These are phyloP conservation scores for Channa maculata DNA, from an alignment of 2,113 vertebrate genomes.

Conservation along the genomic window DNA sequence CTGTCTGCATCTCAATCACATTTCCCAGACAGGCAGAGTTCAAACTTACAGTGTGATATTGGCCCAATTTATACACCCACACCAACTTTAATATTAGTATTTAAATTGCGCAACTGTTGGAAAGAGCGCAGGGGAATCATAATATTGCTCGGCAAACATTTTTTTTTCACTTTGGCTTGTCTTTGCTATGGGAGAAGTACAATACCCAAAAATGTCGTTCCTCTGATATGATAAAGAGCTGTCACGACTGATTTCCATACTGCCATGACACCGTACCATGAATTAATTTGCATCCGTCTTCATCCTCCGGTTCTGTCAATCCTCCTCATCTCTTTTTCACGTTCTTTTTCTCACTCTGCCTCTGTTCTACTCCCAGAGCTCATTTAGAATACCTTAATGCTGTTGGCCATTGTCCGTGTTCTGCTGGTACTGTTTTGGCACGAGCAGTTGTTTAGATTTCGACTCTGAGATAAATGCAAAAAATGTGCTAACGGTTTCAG, in stretches of 20 bases:
- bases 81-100: constrained; percentile 66
- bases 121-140: constrained; percentile 9
- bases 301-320: constrained; percentile 11
- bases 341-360: constrained; percentile 6
- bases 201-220: constrained; percentile 47
- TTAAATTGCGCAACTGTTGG: constrained; percentile 59
- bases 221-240: constrained; percentile 64
- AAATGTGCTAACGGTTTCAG: constrained; percentile 40
- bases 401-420: constrained; percentile 43
- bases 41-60: constrained; percentile 13
- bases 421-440: constrained; percentile 49
- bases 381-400: constrained; percentile 51
- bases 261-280: constrained; percentile 22
- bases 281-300: constrained; percentile 54
- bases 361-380: constrained; percentile 9
- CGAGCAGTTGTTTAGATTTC: constrained; percentile 52
- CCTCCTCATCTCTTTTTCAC: background rate
- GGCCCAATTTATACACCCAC: constrained; percentile 2
- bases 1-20: constrained; percentile 22
- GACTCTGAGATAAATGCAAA: constrained; percentile 47
- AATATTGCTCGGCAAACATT: constrained; percentile 35
- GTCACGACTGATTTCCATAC: constrained; percentile 66
- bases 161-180: constrained; percentile 31
- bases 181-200: constrained; percentile 21
- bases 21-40: constrained; percentile 14